These are phyloP conservation scores for Todus mexicanus DNA, from an alignment of 2,797 vertebrate genomes.

Conservation along the genomic window DNA sequence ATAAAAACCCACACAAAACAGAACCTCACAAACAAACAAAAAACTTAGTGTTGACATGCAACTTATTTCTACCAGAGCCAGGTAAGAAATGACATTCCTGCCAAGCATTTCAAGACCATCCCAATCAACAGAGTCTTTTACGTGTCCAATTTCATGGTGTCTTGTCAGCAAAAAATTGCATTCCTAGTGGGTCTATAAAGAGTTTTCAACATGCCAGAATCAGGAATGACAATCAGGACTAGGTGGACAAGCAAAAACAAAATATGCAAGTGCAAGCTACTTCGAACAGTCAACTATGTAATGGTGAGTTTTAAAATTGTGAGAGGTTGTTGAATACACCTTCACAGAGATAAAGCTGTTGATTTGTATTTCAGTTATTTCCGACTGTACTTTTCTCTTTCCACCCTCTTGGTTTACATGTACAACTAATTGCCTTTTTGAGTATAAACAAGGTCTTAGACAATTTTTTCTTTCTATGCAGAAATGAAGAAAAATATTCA, in stretches of 20 bases:
- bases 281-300: background rate
- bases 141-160: background rate
- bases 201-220: background rate
- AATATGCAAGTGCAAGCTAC: background rate
- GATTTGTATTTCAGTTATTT: background rate
- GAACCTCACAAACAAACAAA: too few relatives aligned
- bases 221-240: background rate
- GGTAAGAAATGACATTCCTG: background rate
- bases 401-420: background rate
- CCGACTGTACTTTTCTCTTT: background rate
- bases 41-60: background rate
- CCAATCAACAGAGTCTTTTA: background rate
- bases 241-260: background rate
- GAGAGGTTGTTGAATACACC: background rate
- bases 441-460: background rate
- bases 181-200: background rate
- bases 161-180: background rate
- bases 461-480: background rate
- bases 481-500: background rate
- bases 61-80: background rate
- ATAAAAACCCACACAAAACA: too few relatives aligned
- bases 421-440: background rate
- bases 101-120: background rate
- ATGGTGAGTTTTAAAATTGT: background rate
- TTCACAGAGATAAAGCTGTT: background rate